A percentile compares a stretch with the other conserved stretches of the same genome.
Evolutionary conservation across 2,888 invertebrate species (phyloP).

Genomic region (Omphaloscelis lunosa): DNA sequence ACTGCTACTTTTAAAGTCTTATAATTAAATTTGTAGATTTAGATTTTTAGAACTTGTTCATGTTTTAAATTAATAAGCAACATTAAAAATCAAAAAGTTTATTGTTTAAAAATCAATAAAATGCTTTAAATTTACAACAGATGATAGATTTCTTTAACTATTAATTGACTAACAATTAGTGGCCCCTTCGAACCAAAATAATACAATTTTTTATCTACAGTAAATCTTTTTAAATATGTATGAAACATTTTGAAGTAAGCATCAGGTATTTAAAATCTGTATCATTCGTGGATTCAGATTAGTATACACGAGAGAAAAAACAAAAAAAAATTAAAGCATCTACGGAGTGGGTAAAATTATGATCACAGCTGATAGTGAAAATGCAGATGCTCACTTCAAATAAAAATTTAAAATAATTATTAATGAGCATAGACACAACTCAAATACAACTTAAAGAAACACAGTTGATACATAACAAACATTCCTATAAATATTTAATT

Average conservation of each 20-base stretch:
- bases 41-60: background rate
- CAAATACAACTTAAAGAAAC: conserved; percentile 24
- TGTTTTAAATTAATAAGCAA: conserved; percentile 29
- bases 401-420: conserved; percentile 14
- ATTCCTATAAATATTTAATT: conserved; percentile 21
- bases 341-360: background rate
- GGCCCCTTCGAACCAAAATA: conserved; percentile 68
- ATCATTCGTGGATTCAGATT: background rate
- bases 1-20: conserved; percentile 4
- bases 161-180: conserved; percentile 80
- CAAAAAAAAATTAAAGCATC: background rate
- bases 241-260: conserved; percentile 19
- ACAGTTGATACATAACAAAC: conserved; percentile 37
- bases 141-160: conserved; percentile 72
- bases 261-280: background rate
- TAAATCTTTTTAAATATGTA: conserved; percentile 15
- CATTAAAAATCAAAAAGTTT: conserved; percentile 59
- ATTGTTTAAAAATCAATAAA: conserved; percentile 73
- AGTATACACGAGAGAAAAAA: background rate
- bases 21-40: conserved; percentile 17
- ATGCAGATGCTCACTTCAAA: conserved; percentile 24
- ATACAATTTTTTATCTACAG: conserved; percentile 44
- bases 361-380: background rate
- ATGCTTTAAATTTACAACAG: conserved; percentile 75
- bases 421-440: conserved; percentile 16